Evolutionary conservation across 2,113 vertebrate genomes (phyloP).

Genomic region (Synodontis membranacea): DNA sequence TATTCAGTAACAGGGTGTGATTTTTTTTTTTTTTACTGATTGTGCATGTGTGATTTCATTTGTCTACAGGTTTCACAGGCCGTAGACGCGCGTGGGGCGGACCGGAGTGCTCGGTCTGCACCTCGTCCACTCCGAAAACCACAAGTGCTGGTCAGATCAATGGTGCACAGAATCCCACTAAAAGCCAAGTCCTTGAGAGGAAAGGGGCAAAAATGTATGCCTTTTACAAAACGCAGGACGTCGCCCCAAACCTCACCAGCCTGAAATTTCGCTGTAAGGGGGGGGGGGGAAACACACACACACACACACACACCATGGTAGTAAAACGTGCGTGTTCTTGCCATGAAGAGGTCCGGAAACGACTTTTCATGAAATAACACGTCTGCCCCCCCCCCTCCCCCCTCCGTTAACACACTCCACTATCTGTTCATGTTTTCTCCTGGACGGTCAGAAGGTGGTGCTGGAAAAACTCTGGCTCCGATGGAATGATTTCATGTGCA

Average conservation of each 20-base stretch:
- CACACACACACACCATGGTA: not conserved
- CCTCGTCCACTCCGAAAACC: slow-evolving; percentile 74
- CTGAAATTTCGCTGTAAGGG: not conserved
- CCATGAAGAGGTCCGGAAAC: not conserved
- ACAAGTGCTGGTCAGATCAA: slow-evolving; percentile 91
- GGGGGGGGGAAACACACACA: not conserved
- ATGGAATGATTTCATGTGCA: not conserved
- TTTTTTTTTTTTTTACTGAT: not conserved
- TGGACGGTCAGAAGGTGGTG: not conserved
- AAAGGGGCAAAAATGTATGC: slow-evolving; percentile 63
- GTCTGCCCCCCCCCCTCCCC: too few species aligned
- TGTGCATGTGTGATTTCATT: not conserved
- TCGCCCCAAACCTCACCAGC: slow-evolving; percentile 19
- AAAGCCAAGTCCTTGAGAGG: slow-evolving; percentile 78
- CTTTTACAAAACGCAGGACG: slow-evolving; percentile 73
- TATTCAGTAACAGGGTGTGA: not conserved
- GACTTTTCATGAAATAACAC: not conserved
- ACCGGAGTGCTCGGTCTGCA: slow-evolving; percentile 74
- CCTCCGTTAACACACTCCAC: not conserved
- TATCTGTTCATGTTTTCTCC: not conserved
- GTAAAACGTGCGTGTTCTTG: not conserved
- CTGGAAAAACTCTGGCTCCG: not conserved
- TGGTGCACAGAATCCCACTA: slow-evolving; percentile 80
- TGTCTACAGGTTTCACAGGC: slow-evolving; percentile 90
- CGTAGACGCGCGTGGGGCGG: slow-evolving; percentile 83